Evolutionary conservation across 2,113 vertebrate species (phyloP), one percentile per base, ranked within the genome.

Genomic region (Oceanodroma tethys): DNA sequence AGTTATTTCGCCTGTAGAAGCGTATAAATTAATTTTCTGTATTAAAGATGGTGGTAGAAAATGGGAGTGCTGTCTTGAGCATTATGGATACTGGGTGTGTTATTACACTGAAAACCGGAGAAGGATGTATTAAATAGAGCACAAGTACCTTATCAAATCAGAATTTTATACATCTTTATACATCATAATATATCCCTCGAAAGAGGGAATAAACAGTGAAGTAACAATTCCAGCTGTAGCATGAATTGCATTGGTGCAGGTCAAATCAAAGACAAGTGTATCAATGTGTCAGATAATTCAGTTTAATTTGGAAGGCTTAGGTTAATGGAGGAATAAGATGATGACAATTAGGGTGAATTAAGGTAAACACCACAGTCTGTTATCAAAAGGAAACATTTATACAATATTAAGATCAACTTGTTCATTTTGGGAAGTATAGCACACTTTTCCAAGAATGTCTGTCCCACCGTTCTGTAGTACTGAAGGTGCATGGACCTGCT

Each of bases 391-490:
- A 88, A 89, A 18, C 5, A 13, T 42, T 50, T 70, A n/a, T 27
- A 48, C 27, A 68, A 36, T 22, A 10, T 7, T 7, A 23, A 60
- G 65, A 38, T 53, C 16, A 45, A 22, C 16, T 79, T 81, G 25
- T n/a, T 94, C 7, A 5, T 75, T 94, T 75, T 40, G 45, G 34
- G 21, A 59, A 59, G 11, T 11, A 27, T 6, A 40, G 16, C 7
- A 4, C 21, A 79, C 17, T 71, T 83, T 19, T 81, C 42, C 52
- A 55, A 34, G 43, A 43, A 43, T 4, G 6, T 52, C 65, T 78
- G 12, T 47, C 87, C n/a, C 5, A 38, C 29, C 1, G 0, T 60
- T 52, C 55, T 43, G 8, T 16, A 17, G n/a, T 7, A 7, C 3
- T 67, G 59, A 16, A 55, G 38, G 23, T 38, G 6, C 43, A 21